Conservation (phyloP, 2,888 invertebrate genomes). For the Drosophila leonis region DNA sequence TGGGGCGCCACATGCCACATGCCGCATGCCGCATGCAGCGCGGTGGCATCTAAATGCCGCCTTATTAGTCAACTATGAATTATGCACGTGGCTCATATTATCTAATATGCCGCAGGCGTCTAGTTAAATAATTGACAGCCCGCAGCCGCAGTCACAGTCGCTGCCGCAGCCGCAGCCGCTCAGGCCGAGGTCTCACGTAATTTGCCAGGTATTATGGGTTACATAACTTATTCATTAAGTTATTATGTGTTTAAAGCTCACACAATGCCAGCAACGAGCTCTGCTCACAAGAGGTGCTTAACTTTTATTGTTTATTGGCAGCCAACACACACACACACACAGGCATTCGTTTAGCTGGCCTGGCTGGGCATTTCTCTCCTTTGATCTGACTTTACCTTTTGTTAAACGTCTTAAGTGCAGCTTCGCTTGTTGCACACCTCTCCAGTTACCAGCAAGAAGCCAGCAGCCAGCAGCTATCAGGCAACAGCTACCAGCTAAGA, state of each 20-base stretch:
- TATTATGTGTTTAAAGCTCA: conserved; percentile 78
- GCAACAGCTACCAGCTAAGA: conserved; percentile 3
- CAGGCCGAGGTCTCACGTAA: conserved; percentile 43
- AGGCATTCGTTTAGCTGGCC: conserved; percentile 9
- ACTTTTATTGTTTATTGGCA: conserved; percentile 73
- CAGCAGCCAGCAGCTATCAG: neutral
- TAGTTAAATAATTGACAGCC: conserved; percentile 69
- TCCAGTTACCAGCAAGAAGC: conserved; percentile 23
- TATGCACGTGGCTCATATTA: conserved; percentile 61
- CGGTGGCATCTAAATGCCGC: conserved; percentile 44
- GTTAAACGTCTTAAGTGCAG: conserved; percentile 73
- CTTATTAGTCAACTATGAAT: conserved; percentile 59
- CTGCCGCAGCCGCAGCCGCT: neutral
- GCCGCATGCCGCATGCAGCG: conserved; percentile 34
- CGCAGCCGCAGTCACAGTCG: neutral
- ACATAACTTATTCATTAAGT: conserved; percentile 74
- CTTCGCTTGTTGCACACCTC: conserved; percentile 66
- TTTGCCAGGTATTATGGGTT: conserved; percentile 59
- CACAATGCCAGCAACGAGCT: conserved; percentile 50
- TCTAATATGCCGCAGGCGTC: conserved; percentile 68
- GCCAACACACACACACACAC: conserved; percentile 35
- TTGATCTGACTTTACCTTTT: conserved; percentile 59
- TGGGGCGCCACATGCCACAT: conserved; percentile 13
- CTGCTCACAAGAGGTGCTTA: conserved; percentile 51
- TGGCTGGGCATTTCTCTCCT: conserved; percentile 29